These are phyloP conservation scores for Augochlorella aurata DNA, from an alignment of 2,888 invertebrate genomes.

Conservation along the genomic window DNA sequence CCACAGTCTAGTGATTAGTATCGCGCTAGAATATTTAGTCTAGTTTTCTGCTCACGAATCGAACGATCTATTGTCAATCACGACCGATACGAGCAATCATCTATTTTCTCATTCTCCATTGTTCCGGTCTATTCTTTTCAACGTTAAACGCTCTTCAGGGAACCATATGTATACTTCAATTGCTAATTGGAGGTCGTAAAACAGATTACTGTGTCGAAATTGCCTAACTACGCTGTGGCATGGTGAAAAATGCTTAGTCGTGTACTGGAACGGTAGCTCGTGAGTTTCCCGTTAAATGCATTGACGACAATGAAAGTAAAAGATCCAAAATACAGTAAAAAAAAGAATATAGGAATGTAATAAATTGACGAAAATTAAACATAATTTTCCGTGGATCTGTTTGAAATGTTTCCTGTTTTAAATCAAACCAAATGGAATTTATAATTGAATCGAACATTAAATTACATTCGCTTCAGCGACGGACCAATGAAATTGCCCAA, in stretches of 20 bases:
- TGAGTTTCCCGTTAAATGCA: not conserved
- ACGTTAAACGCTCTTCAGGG: constrained; percentile 32
- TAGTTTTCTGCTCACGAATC: not conserved
- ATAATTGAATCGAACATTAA: constrained; percentile 21
- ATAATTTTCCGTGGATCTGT: not conserved
- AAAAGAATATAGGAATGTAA: not conserved
- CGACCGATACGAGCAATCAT: not conserved
- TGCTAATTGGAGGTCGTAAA: constrained; percentile 26
- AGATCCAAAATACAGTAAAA: not conserved
- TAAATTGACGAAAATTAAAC: not conserved
- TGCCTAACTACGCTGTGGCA: not conserved
- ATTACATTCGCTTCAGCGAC: constrained; percentile 19
- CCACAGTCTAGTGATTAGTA: not conserved
- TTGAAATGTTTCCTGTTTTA: not conserved
- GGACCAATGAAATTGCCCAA: constrained; percentile 27
- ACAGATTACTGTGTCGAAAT: constrained; percentile 15
- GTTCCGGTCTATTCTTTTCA: constrained; percentile 6
- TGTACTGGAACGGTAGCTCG: not conserved
- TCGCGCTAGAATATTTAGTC: not conserved
- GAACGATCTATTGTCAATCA: not conserved
- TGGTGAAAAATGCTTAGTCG: not conserved
- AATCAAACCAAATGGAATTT: constrained; percentile 7
- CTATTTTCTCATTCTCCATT: constrained; percentile 16
- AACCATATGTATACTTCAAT: constrained; percentile 19
- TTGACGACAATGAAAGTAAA: not conserved